Percentiles rank a stretch among this genome's conserved stretches.
phyloP scores from a whole-genome alignment of 2,888 invertebrate species.

The Lypha dubia region DNA sequence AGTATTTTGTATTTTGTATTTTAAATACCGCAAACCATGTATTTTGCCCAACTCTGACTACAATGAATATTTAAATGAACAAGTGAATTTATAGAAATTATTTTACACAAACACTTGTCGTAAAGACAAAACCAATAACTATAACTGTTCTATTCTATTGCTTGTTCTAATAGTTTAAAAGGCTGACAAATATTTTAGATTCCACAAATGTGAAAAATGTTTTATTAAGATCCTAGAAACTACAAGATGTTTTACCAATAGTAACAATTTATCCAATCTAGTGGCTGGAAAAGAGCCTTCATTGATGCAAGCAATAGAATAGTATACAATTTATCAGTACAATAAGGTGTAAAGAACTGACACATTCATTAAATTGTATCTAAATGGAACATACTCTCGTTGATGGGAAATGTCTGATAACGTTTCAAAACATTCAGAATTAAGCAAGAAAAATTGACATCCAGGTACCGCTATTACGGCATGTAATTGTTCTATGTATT shows the following conservation, averaged over 20 bases:
- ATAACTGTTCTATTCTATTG: not conserved
- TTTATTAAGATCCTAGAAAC: not conserved
- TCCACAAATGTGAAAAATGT: not conserved
- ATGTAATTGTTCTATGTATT: too few species aligned
- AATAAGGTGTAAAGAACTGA: too few species aligned
- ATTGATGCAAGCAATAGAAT: not conserved
- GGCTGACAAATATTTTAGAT: conserved; percentile 14
- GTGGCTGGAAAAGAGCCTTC: not conserved
- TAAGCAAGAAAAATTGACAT: too few species aligned
- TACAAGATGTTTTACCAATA: not conserved
- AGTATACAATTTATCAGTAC: too few species aligned
- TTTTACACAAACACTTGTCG: conserved; percentile 31
- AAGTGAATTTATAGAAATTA: conserved; percentile 66
- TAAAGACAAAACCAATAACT: conserved; percentile 25
- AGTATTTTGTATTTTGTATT: too few species aligned
- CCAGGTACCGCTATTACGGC: too few species aligned
- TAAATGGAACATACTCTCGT: too few species aligned
- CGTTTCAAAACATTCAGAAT: too few species aligned
- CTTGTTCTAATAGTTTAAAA: not conserved
- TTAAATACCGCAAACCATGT: too few species aligned
- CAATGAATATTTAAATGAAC: conserved; percentile 67
- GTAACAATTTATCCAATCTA: not conserved
- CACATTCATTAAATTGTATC: too few species aligned
- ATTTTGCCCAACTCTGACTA: too few species aligned
- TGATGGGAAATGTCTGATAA: too few species aligned